A percentile compares a stretch with the other conserved stretches of the same genome.
Conservation (phyloP, 2,888 invertebrate genomes). For the Atrina japonica region DNA sequence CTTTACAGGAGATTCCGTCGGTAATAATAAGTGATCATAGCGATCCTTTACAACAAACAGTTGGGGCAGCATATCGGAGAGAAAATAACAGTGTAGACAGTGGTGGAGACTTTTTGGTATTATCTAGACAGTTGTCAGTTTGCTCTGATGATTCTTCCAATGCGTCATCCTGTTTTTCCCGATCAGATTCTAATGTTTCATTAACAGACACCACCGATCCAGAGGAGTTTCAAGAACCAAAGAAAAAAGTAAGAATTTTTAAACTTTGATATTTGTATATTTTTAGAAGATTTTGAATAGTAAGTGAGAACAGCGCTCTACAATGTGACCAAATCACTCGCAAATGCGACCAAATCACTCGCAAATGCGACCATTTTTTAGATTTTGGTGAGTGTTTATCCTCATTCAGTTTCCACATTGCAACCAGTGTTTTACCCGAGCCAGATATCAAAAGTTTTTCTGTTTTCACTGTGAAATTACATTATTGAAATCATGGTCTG, state of each 20-base stretch:
- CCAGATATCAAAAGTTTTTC: too few relatives aligned
- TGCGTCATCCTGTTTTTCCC: conserved; percentile 10
- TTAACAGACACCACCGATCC: conserved; percentile 19
- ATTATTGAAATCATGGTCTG: too few relatives aligned
- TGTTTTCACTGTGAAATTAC: too few relatives aligned
- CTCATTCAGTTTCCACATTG: too few relatives aligned
- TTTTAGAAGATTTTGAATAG: too few relatives aligned
- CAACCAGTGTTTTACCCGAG: too few relatives aligned
- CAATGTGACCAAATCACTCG: too few relatives aligned
- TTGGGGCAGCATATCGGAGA: not conserved
- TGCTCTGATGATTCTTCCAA: conserved; percentile 36
- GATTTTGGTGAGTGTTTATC: too few relatives aligned
- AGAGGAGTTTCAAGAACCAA: conserved; percentile 28
- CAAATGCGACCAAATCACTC: too few relatives aligned
- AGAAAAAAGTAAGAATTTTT: conserved; percentile 20
- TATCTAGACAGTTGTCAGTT: conserved; percentile 19
- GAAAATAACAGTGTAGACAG: not conserved
- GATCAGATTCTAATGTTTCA: conserved; percentile 24
- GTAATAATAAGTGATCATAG: conserved; percentile 61
- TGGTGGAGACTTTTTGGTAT: conserved; percentile 4
- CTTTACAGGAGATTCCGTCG: conserved; percentile 36
- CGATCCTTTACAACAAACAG: conserved; percentile 10
- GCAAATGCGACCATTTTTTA: too few relatives aligned
- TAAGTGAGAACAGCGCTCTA: too few relatives aligned
- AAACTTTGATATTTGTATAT: not conserved